Evolutionary conservation across 2,888 invertebrate genomes (phyloP).

Genomic region (Trissolcus brochymenae): DNA sequence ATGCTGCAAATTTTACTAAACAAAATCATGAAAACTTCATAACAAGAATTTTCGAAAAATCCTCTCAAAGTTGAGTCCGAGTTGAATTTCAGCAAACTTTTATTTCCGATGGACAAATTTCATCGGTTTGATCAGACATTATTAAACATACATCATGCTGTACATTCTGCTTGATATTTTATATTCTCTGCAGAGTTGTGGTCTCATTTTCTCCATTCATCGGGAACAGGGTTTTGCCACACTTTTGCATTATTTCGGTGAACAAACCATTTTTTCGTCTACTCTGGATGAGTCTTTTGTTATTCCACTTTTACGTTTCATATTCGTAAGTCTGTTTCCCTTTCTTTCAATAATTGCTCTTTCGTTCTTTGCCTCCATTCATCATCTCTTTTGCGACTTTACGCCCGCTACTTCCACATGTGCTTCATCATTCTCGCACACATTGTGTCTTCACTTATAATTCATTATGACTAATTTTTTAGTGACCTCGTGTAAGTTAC

Average conservation of each 20-base stretch:
- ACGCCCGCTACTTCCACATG: constrained; percentile 17
- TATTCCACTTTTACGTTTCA: constrained; percentile 19
- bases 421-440: constrained; percentile 29
- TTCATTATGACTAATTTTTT: constrained; percentile 31
- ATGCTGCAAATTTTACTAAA: too few species aligned
- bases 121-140: too few species aligned
- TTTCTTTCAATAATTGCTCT: constrained; percentile 43
- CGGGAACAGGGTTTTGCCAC: constrained; percentile 23
- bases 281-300: constrained; percentile 25
- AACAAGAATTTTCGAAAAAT: too few species aligned
- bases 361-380: constrained; percentile 14
- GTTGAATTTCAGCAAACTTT: too few species aligned
- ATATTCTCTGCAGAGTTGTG: constrained; percentile 13
- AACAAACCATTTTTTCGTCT: constrained; percentile 11
- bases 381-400: constrained; percentile 11
- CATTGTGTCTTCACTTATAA: constrained; percentile 21
- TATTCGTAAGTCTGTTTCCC: constrained; percentile 30
- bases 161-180: not conserved
- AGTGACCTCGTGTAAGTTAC: constrained; percentile 24
- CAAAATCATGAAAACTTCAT: too few species aligned
- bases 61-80: too few species aligned
- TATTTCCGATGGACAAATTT: too few species aligned
- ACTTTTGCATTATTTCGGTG: constrained; percentile 19
- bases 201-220: constrained; percentile 32
- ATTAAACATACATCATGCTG: too few species aligned